Evolutionary conservation across 2,797 vertebrate species (phyloP).

Genomic region (Tokudaia tokunoshimensis): DNA sequence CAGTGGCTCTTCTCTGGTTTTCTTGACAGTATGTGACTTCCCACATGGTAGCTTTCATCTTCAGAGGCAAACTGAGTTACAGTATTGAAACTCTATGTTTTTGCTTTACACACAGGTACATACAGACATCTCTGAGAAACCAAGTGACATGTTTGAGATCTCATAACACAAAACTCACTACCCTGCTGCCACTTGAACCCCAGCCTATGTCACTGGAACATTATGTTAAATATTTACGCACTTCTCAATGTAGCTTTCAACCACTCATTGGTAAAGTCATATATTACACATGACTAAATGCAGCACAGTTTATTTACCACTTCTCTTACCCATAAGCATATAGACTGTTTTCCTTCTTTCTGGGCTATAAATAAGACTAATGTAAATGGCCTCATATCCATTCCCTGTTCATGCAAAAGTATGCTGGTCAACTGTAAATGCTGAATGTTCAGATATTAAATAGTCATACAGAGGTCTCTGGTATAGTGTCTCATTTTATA

Average conservation of each 20-base stretch:
- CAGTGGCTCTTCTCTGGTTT: background rate
- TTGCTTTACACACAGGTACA: background rate
- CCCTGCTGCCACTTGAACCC: background rate
- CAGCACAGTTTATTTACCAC: background rate
- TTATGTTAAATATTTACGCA: background rate
- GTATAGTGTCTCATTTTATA: background rate
- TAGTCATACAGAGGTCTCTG: background rate
- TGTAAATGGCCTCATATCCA: background rate
- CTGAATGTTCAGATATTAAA: background rate
- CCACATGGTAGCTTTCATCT: background rate
- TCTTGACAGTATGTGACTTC: background rate
- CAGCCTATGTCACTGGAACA: constrained; percentile 1
- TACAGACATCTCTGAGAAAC: background rate
- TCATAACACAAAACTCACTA: background rate
- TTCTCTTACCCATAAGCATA: background rate
- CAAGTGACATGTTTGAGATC: background rate
- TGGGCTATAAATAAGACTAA: background rate
- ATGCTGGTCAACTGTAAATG: background rate
- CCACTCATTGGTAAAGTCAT: background rate
- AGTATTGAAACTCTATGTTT: background rate
- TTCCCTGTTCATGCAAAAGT: background rate
- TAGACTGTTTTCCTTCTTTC: background rate
- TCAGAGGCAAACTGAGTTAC: background rate
- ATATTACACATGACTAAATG: background rate
- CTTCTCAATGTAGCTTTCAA: background rate